These are phyloP conservation scores for Petrophora chlorosata DNA, from an alignment of 2,888 invertebrate species.

Conservation along the genomic window DNA sequence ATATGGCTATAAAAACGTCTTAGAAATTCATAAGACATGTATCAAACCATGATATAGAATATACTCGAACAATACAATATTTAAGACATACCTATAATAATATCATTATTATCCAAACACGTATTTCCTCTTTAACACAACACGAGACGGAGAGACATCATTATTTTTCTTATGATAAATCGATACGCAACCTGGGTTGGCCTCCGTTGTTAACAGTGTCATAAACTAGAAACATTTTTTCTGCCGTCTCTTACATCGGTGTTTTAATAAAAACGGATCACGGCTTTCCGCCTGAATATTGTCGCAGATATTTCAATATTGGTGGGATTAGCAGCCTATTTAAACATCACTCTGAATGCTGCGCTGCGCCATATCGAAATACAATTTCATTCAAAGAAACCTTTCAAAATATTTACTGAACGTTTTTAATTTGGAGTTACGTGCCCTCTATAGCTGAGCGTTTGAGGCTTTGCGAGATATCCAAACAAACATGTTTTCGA, in stretches of 20 bases:
- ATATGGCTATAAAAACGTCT: no score
- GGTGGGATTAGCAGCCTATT: slow-evolving; percentile 81
- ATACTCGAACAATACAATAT: no score
- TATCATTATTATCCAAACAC: slow-evolving; percentile 14
- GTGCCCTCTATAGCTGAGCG: slow-evolving; percentile 43
- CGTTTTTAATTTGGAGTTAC: slow-evolving; percentile 69
- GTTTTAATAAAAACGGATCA: slow-evolving; percentile 82
- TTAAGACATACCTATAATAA: no score
- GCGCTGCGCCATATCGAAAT: slow-evolving; percentile 73
- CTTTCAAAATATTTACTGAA: slow-evolving; percentile 73
- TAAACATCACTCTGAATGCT: slow-evolving; percentile 77
- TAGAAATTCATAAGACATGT: no score
- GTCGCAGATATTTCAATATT: slow-evolving; percentile 83
- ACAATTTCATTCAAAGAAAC: slow-evolving; percentile 74
- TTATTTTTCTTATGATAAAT: slow-evolving; percentile 27
- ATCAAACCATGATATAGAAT: no score
- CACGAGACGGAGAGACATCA: slow-evolving; percentile 7
- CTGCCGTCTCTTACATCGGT: slow-evolving; percentile 61
- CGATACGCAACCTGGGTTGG: slow-evolving; percentile 17
- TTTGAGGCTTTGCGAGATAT: slow-evolving; percentile 31
- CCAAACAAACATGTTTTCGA: slow-evolving; percentile 33
- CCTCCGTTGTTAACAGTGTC: slow-evolving; percentile 25
- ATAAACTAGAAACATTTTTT: slow-evolving; percentile 53
- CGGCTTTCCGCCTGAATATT: slow-evolving; percentile 74
- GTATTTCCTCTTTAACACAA: slow-evolving; percentile 21